These are phyloP conservation scores for Omphaloscelis lunosa DNA, from an alignment of 2,888 invertebrate genomes.

Conservation along the genomic window DNA sequence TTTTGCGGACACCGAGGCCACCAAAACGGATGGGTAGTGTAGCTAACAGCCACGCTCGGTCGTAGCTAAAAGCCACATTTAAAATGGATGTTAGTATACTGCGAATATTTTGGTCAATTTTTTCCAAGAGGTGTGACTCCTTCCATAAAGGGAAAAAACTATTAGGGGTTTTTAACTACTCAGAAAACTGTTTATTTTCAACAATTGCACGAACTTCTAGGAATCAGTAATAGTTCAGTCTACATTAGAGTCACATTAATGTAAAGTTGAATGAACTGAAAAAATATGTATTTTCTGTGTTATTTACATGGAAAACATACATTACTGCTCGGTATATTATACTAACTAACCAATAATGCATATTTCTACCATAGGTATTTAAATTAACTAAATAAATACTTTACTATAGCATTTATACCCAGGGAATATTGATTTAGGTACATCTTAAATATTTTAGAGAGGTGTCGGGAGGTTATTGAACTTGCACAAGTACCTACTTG, in stretches of 20 bases:
- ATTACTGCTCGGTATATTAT: background rate
- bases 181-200: background rate
- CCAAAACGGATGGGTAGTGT: too few species aligned
- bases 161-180: too few species aligned
- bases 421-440: slow-evolving; percentile 2
- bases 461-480: background rate
- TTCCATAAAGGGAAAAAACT: too few species aligned
- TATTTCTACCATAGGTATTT: background rate
- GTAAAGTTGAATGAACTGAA: slow-evolving; percentile 36
- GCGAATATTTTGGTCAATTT: too few species aligned
- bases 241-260: slow-evolving; percentile 14
- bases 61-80: too few species aligned
- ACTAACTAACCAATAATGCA: background rate
- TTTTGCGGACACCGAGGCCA: too few species aligned
- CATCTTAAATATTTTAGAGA: background rate
- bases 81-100: too few species aligned
- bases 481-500: background rate
- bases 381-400: slow-evolving; percentile 22
- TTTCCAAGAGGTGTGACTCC: too few species aligned
- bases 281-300: slow-evolving; percentile 15
- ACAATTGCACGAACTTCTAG: background rate
- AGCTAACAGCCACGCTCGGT: too few species aligned
- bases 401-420: background rate
- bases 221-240: background rate
- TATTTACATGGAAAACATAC: slow-evolving; percentile 14